These are phyloP conservation scores for Melanotus villosus DNA, from an alignment of 2,888 invertebrate species.

Conservation along the genomic window DNA sequence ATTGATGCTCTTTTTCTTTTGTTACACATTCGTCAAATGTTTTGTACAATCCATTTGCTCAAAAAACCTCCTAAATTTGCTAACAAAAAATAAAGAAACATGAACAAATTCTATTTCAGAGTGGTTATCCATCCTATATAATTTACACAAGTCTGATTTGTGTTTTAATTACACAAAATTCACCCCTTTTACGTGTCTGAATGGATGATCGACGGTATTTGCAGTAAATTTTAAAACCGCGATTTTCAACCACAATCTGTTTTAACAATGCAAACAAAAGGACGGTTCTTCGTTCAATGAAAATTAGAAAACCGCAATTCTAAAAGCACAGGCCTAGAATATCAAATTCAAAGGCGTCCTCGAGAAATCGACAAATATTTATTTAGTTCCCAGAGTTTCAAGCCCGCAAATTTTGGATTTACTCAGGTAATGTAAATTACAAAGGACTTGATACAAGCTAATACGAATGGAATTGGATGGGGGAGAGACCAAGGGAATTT, in stretches of 20 bases:
- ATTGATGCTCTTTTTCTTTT: no score
- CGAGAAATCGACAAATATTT: neutral
- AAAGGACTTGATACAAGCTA: neutral
- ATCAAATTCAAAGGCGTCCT: neutral
- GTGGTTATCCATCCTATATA: no score
- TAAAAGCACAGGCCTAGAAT: no score
- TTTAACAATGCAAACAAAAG: neutral
- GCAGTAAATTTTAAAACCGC: neutral
- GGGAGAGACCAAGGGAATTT: neutral
- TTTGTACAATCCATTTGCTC: no score
- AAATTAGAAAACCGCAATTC: neutral
- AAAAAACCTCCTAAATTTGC: no score
- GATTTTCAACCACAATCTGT: neutral
- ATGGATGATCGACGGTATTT: neutral
- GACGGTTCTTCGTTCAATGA: neutral
- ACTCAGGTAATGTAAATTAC: neutral
- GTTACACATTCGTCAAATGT: no score
- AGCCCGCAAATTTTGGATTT: neutral
- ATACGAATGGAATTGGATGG: no score
- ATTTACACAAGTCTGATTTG: no score
- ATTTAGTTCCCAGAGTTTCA: neutral
- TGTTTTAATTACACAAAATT: slow-evolving; percentile 3
- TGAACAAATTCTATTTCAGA: no score
- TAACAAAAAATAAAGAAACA: no score
- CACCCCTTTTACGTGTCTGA: neutral